Evolutionary conservation across 2,888 invertebrate species (phyloP).

Genomic region (Phaonia tiefii): DNA sequence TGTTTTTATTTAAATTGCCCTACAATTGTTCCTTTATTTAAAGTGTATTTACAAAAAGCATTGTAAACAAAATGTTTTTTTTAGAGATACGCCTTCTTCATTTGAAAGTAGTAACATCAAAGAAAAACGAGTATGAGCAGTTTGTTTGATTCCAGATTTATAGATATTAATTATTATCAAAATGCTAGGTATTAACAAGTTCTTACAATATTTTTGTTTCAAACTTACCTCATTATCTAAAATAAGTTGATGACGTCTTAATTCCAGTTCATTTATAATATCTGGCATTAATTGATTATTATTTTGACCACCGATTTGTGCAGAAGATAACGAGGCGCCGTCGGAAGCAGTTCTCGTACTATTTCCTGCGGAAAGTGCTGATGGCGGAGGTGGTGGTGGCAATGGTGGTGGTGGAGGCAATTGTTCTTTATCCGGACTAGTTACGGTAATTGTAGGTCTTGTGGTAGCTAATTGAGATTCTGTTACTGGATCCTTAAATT

Average conservation of each 20-base stretch:
- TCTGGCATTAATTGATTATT: conserved; percentile 73
- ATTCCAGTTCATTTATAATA: conserved; percentile 83
- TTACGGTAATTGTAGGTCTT: conserved; percentile 3
- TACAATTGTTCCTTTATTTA: too few relatives aligned
- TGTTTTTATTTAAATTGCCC: too few relatives aligned
- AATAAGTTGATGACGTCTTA: conserved; percentile 84
- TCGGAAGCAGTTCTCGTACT: conserved; percentile 7
- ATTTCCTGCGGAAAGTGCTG: conserved; percentile 32
- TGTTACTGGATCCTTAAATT: not conserved
- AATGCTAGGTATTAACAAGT: too few relatives aligned
- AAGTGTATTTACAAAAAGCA: too few relatives aligned
- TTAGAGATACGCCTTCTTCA: too few relatives aligned
- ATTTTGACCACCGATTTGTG: conserved; percentile 34
- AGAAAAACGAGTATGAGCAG: too few relatives aligned
- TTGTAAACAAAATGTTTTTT: too few relatives aligned
- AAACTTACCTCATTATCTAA: conserved; percentile 84
- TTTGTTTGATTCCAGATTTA: too few relatives aligned
- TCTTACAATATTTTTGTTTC: not conserved
- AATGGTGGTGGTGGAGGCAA: conserved; percentile 61
- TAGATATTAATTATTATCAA: too few relatives aligned
- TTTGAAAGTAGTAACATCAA: too few relatives aligned
- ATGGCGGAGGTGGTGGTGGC: conserved; percentile 57
- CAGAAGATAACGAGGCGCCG: not conserved
- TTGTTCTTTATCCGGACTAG: conserved; percentile 45
- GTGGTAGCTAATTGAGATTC: not conserved